Evolutionary conservation across 2,797 vertebrate species (phyloP).

Genomic region (Lagocephalus sceleratus): DNA sequence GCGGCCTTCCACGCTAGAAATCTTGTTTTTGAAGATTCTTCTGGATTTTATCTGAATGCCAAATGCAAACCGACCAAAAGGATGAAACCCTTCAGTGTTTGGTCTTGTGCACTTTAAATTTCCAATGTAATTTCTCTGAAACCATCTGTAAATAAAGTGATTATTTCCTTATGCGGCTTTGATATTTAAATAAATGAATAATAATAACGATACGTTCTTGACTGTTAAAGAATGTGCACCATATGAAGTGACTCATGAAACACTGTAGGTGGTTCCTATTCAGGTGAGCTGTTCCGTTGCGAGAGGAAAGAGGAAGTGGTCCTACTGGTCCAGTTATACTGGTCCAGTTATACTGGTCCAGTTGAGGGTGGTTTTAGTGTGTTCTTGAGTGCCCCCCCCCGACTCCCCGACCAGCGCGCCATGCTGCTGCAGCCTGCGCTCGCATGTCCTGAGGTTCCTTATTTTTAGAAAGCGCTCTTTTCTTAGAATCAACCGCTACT

Average conservation of each 20-base stretch:
- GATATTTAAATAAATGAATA: constrained; percentile 1
- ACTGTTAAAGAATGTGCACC: too few species aligned
- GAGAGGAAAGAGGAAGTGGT: constrained; percentile 34
- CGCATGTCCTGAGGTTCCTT: neutral
- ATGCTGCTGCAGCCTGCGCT: too few species aligned
- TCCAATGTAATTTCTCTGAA: constrained; percentile 29
- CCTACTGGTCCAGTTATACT: too few species aligned
- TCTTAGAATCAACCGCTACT: neutral
- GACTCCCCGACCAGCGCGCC: too few species aligned
- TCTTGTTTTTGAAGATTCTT: constrained; percentile 9
- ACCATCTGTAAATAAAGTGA: constrained; percentile 44
- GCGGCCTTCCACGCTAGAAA: constrained; percentile 11
- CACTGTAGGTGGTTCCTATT: neutral
- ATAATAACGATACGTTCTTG: too few species aligned
- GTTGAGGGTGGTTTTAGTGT: constrained; percentile 15
- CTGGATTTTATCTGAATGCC: constrained; percentile 24
- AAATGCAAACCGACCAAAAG: constrained; percentile 47
- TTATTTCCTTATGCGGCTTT: constrained; percentile 1
- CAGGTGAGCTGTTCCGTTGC: constrained; percentile 39
- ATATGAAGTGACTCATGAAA: neutral
- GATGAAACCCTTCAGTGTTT: neutral
- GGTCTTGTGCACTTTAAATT: constrained; percentile 38
- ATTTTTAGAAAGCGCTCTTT: constrained; percentile 12
- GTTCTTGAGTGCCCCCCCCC: constrained; percentile 30
- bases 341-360: too few species aligned